A percentile compares a stretch with the other conserved stretches of the same genome.
Conservation (phyloP, 2,113 vertebrate species). For the Clarias gariepinus region DNA sequence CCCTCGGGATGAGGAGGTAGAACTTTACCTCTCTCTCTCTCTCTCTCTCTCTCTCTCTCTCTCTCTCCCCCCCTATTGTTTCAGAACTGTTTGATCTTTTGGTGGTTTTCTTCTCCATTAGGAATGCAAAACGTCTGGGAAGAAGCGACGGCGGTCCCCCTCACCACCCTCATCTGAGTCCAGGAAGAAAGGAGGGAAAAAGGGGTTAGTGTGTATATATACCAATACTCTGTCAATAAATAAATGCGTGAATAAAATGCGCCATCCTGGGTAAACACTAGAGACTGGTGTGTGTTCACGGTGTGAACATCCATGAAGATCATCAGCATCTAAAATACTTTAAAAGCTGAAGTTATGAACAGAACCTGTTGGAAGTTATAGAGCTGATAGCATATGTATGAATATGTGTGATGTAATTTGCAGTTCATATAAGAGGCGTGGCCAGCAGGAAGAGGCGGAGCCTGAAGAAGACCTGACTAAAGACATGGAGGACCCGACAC, state of each 20-base stretch:
- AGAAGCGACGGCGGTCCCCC: conserved; percentile 90
- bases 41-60: background rate
- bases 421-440: conserved; percentile 84
- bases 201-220: conserved; percentile 76
- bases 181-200: conserved; percentile 90
- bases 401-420: conserved; percentile 28
- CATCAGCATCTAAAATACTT: no score
- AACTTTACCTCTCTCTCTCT: background rate
- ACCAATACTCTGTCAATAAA: no score
- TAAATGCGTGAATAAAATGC: no score
- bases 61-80: background rate
- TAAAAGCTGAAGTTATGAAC: background rate
- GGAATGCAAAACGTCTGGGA: conserved; percentile 81
- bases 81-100: background rate
- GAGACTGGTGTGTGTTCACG: no score
- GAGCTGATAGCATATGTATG: background rate
- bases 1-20: conserved; percentile 84
- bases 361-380: background rate
- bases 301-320: no score
- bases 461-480: conserved; percentile 94
- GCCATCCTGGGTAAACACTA: no score
- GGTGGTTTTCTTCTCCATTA: conserved; percentile 47
- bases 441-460: conserved; percentile 88
- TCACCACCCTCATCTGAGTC: conserved; percentile 87
- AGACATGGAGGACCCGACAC: conserved; percentile 97